phyloP scores from a whole-genome alignment of 2,888 invertebrate species.

The Proisotoma minuta region DNA sequence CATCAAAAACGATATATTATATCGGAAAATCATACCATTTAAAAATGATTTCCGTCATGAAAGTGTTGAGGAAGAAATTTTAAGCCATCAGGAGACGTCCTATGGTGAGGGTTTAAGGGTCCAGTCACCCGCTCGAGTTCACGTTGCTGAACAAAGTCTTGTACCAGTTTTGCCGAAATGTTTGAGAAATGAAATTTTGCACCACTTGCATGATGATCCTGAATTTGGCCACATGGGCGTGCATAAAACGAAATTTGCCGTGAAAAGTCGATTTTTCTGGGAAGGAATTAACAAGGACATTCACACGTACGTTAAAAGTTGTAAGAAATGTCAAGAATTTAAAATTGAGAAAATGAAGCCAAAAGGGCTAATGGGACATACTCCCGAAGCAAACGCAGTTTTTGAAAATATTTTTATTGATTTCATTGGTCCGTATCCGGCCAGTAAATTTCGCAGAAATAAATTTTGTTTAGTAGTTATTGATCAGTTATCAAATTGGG shows the following conservation, averaged over 20 bases:
- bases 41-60: background rate
- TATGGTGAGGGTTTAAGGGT: background rate
- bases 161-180: conserved; percentile 19
- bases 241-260: conserved; percentile 17
- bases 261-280: conserved; percentile 28
- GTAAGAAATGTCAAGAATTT: conserved; percentile 24
- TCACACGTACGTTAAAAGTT: conserved; percentile 13
- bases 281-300: conserved; percentile 19
- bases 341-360: conserved; percentile 12
- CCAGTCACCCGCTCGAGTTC: background rate
- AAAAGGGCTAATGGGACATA: conserved; percentile 16
- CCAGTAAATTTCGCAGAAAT: conserved; percentile 10
- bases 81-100: background rate
- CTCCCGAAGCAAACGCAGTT: conserved; percentile 10
- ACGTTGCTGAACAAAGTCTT: background rate
- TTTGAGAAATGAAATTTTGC: conserved; percentile 15
- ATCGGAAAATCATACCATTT: conserved; percentile 8
- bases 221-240: conserved; percentile 26
- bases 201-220: conserved; percentile 23
- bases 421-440: conserved; percentile 22
- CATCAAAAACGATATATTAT: conserved; percentile 7
- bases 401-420: conserved; percentile 27
- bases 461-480: conserved; percentile 27
- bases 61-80: background rate
- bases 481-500: conserved; percentile 35